Conservation (phyloP, 2,113 vertebrate genomes). For the Zapus hudsonius region DNA sequence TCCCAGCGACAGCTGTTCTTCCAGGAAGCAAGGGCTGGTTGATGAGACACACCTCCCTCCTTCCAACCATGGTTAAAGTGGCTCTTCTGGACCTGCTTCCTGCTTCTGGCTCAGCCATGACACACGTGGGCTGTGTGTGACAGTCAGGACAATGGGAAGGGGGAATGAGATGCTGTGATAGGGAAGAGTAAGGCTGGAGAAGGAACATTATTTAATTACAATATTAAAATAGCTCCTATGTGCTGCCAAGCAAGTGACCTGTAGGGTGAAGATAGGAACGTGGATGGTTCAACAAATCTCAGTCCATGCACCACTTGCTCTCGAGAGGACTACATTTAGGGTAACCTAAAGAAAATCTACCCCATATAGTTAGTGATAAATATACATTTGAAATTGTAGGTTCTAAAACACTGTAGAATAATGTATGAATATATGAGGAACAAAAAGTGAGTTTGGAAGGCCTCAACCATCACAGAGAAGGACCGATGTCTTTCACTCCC, state of each 20-base stretch:
- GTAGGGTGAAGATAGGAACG: background rate
- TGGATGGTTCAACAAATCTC: background rate
- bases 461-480: background rate
- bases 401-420: background rate
- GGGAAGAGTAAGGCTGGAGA: constrained; percentile 29
- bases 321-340: constrained; percentile 13
- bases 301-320: background rate
- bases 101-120: background rate
- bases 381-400: background rate
- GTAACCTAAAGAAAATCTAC: constrained; percentile 37
- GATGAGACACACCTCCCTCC: background rate
- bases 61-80: background rate
- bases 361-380: background rate
- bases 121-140: background rate
- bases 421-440: background rate
- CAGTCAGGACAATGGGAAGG: background rate
- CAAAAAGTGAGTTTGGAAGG: background rate
- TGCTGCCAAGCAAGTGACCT: constrained; percentile 6
- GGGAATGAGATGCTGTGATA: background rate
- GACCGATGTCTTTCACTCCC: background rate
- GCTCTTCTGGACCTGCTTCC: background rate
- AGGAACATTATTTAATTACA: constrained; percentile 43
- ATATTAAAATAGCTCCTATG: background rate
- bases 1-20: constrained; percentile 12
- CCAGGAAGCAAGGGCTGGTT: background rate